Evolutionary conservation across 2,113 vertebrate species (phyloP).

Genomic region (Dipodomys ordii): DNA sequence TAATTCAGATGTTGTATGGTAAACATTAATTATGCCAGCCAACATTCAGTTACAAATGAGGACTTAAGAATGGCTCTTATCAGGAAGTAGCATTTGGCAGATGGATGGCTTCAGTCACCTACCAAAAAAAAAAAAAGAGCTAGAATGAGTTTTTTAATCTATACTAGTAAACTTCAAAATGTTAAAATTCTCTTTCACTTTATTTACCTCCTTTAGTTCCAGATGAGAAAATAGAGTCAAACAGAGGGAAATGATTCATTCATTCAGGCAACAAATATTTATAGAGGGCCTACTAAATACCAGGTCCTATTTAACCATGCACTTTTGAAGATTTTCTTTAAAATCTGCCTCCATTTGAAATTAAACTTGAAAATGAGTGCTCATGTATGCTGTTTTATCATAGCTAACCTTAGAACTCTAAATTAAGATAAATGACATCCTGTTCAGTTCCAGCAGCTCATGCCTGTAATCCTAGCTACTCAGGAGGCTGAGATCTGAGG

Average conservation of each 20-base stretch:
- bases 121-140: not conserved
- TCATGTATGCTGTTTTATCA: not conserved
- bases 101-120: slow-evolving; percentile 86
- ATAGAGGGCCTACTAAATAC: not conserved
- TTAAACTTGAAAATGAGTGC: not conserved
- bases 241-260: slow-evolving; percentile 56
- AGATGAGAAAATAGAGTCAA: slow-evolving; percentile 61
- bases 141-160: slow-evolving; percentile 59
- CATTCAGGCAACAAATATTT: slow-evolving; percentile 43
- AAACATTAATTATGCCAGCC: slow-evolving; percentile 87
- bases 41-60: slow-evolving; percentile 86
- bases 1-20: slow-evolving; percentile 84
- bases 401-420: not conserved
- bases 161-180: slow-evolving; percentile 74
- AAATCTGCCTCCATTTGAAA: not conserved
- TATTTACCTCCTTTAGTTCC: slow-evolving; percentile 74
- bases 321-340: slow-evolving; percentile 7
- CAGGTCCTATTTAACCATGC: not conserved
- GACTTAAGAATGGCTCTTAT: slow-evolving; percentile 85
- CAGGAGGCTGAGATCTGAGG: too few relatives aligned
- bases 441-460: too few relatives aligned
- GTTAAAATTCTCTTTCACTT: slow-evolving; percentile 55
- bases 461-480: too few relatives aligned
- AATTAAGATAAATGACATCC: not conserved
- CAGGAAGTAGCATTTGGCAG: slow-evolving; percentile 85